A percentile compares a stretch with the other conserved stretches of the same genome.
Evolutionary conservation across 1,140 invertebrate genomes (phyloP).

Genomic region (Trypoxylus dichotomus): DNA sequence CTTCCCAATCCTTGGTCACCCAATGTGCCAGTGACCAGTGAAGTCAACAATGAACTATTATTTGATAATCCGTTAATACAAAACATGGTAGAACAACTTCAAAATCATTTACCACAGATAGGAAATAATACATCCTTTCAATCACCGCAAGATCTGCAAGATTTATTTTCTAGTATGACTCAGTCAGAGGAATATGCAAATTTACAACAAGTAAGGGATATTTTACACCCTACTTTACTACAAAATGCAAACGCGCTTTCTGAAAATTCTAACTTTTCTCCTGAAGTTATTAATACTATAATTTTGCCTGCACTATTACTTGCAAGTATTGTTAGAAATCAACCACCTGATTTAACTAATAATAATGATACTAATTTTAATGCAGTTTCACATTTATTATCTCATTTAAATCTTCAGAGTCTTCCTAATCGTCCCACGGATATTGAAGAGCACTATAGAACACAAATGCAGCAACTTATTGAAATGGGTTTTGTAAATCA

Average conservation of each 20-base stretch:
- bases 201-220: neutral
- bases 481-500: constrained; percentile 97
- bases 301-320: constrained; percentile 13
- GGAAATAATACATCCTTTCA: constrained; percentile 56
- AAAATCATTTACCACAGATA: neutral
- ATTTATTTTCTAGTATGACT: neutral
- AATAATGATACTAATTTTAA: constrained; percentile 11
- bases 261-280: neutral
- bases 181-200: neutral
- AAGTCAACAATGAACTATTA: constrained; percentile 78
- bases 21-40: constrained; percentile 49
- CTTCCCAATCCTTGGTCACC: constrained; percentile 33
- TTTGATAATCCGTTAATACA: constrained; percentile 89
- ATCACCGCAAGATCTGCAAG: neutral
- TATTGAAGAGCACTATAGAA: constrained; percentile 94
- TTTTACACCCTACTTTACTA: neutral
- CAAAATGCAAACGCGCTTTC: neutral
- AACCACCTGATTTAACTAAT: constrained; percentile 8
- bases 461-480: constrained; percentile 91
- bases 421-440: constrained; percentile 74
- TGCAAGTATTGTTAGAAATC: neutral
- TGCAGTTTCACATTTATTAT: neutral
- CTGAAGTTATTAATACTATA: neutral
- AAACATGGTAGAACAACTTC: constrained; percentile 71
- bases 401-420: neutral